Evolutionary conservation across 1,140 invertebrate genomes (phyloP).

Genomic region (Heliconius hermathena): DNA sequence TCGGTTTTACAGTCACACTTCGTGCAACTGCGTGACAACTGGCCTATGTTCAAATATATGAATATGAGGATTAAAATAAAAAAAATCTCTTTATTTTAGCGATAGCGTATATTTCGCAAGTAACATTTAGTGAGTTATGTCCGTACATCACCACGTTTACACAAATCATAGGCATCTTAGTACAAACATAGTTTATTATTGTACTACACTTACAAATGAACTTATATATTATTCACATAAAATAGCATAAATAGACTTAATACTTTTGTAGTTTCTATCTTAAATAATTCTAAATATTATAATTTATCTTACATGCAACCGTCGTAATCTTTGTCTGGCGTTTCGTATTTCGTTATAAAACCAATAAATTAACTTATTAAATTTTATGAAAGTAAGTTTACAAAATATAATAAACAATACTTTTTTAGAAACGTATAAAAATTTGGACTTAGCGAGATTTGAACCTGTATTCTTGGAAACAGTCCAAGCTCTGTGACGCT

Average conservation of each 20-base stretch:
- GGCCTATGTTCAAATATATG: too few species aligned
- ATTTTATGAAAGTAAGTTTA: not conserved
- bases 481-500: too few species aligned
- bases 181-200: slow-evolving; percentile 47
- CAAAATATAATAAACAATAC: too few species aligned
- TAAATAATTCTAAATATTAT: slow-evolving; percentile 45
- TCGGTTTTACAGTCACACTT: too few species aligned
- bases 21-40: too few species aligned
- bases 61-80: not conserved
- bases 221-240: slow-evolving; percentile 57
- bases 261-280: slow-evolving; percentile 53
- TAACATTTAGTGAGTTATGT: slow-evolving; percentile 48
- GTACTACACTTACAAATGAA: slow-evolving; percentile 36
- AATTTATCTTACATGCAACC: slow-evolving; percentile 46
- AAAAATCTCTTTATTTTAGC: slow-evolving; percentile 7
- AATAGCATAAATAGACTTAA: slow-evolving; percentile 68
- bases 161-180: slow-evolving; percentile 44
- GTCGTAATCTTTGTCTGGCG: slow-evolving; percentile 31
- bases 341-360: slow-evolving; percentile 4
- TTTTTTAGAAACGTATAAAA: not conserved
- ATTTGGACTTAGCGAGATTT: too few species aligned
- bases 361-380: not conserved
- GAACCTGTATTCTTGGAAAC: too few species aligned
- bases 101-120: slow-evolving; percentile 55
- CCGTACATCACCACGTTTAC: slow-evolving; percentile 42